Conservation (phyloP, 2,888 invertebrate species). For the Antheraea assamensis region DNA sequence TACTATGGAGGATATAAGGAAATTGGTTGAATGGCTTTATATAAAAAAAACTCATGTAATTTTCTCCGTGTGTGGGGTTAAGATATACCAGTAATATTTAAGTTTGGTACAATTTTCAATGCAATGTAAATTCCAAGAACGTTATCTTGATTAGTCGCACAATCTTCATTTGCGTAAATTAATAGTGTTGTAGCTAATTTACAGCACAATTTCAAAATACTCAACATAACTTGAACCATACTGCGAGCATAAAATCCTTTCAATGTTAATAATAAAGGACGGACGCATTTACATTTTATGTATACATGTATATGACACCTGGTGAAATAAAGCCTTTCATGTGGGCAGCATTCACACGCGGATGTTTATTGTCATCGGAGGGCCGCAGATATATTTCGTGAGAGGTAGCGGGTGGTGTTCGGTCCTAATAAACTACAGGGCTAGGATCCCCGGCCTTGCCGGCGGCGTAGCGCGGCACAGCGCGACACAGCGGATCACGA, state of each 20-base stretch:
- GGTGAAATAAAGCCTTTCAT: constrained; percentile 62
- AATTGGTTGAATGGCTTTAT: constrained; percentile 81
- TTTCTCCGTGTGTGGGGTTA: constrained; percentile 64
- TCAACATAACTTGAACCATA: constrained; percentile 28
- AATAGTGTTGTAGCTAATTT: background rate
- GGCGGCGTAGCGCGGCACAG: constrained; percentile 32
- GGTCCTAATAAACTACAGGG: constrained; percentile 60
- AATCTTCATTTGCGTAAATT: background rate
- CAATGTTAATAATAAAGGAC: constrained; percentile 48
- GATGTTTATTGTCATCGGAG: constrained; percentile 63
- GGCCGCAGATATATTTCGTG: constrained; percentile 60
- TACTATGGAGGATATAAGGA: constrained; percentile 78
- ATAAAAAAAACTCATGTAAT: constrained; percentile 80
- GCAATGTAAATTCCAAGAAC: background rate
- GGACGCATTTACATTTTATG: constrained; percentile 56
- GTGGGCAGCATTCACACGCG: constrained; percentile 54
- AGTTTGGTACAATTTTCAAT: background rate
- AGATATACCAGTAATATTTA: constrained; percentile 61
- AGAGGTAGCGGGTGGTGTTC: constrained; percentile 43
- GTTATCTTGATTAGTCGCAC: background rate
- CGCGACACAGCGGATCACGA: constrained; percentile 46
- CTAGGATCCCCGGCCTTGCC: constrained; percentile 48
- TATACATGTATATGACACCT: constrained; percentile 58
- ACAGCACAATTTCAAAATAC: background rate
- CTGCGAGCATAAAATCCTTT: constrained; percentile 34